phyloP scores from a whole-genome alignment of 2,888 invertebrate species.

The Limulus polyphemus region DNA sequence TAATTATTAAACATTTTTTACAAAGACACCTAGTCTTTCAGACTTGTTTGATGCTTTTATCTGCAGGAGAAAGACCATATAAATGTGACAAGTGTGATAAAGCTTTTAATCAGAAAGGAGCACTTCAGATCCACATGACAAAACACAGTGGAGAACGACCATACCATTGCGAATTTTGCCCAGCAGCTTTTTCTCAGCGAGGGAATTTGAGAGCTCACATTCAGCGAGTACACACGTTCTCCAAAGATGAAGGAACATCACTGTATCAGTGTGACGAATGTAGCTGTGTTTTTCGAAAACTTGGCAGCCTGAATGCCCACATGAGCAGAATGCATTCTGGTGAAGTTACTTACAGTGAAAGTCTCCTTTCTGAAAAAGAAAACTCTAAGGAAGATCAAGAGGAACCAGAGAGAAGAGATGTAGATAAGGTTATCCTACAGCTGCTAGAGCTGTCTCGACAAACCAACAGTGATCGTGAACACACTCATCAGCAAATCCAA shows the following conservation, averaged over 20 bases:
- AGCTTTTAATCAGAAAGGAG: conserved; percentile 40
- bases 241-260: conserved; percentile 39
- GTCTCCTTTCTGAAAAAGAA: background rate
- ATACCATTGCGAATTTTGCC: conserved; percentile 36
- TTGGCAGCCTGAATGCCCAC: conserved; percentile 54
- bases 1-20: background rate
- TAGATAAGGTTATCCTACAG: conserved; percentile 30
- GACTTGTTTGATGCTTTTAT: too few relatives aligned
- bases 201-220: conserved; percentile 50
- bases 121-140: conserved; percentile 37
- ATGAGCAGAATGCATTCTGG: conserved; percentile 33
- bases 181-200: conserved; percentile 41
- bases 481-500: conserved; percentile 10
- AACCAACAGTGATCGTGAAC: conserved; percentile 11
- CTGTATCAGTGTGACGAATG: conserved; percentile 52
- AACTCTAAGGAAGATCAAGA: background rate
- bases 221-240: conserved; percentile 39
- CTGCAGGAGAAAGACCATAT: conserved; percentile 38
- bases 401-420: background rate
- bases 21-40: too few relatives aligned
- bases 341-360: background rate
- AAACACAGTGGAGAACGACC: conserved; percentile 44
- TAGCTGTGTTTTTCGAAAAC: conserved; percentile 51
- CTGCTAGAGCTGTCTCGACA: conserved; percentile 29
- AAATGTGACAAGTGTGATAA: conserved; percentile 36